Conservation (phyloP, 1,140 invertebrate genomes). For the Leptinotarsa lineolata region DNA sequence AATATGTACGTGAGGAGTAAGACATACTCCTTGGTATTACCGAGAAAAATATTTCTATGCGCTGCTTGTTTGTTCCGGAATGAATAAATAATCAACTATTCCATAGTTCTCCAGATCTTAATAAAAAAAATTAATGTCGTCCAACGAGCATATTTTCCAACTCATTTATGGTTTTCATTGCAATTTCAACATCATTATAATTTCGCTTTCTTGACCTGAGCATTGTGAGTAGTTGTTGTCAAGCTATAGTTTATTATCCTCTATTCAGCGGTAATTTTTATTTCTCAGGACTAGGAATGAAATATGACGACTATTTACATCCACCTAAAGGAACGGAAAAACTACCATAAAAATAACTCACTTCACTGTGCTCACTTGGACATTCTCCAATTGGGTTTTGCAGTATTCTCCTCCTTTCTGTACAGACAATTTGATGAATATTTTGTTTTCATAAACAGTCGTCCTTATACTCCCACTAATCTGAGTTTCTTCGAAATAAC, state of each 20-base stretch:
- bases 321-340: background rate
- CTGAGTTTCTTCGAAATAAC: background rate
- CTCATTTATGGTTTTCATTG: too few species aligned
- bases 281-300: background rate
- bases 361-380: conserved; percentile 3
- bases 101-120: too few species aligned
- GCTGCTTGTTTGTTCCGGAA: too few species aligned
- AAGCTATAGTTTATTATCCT: background rate
- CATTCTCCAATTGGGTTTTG: conserved; percentile 11
- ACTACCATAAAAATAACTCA: conserved; percentile 2
- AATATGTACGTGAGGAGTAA: too few species aligned
- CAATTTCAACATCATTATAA: too few species aligned
- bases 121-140: too few species aligned
- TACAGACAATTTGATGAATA: conserved; percentile 12
- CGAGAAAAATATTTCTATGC: too few species aligned
- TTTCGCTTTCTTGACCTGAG: too few species aligned
- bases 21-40: too few species aligned
- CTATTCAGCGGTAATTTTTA: background rate
- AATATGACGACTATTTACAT: background rate
- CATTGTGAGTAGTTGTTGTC: background rate
- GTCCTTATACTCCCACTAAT: background rate
- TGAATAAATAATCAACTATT: too few species aligned
- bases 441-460: conserved; percentile 1
- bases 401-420: conserved; percentile 7
- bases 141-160: too few species aligned